phyloP scores from a whole-genome alignment of 2,797 vertebrate genomes.

The Rhodeus uyekii region DNA sequence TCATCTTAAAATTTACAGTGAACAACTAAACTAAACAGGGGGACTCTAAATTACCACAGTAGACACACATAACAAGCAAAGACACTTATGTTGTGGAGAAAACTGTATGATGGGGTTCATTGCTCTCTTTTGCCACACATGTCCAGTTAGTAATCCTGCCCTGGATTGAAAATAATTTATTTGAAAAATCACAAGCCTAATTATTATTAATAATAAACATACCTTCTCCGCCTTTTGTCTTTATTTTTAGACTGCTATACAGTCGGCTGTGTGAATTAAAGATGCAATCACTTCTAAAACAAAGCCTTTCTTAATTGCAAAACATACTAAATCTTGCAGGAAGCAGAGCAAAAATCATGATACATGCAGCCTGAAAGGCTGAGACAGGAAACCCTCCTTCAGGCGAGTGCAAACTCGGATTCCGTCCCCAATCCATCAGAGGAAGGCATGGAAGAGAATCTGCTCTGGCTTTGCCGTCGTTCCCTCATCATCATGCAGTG shows the following conservation, averaged over 20 bases:
- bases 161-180: not conserved
- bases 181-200: not conserved
- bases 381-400: conserved; percentile 20
- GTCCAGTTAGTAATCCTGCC: not conserved
- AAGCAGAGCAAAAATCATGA: not conserved
- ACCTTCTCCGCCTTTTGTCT: conserved; percentile 1
- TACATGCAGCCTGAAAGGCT: not conserved
- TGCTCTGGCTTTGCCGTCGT: not conserved
- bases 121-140: not conserved
- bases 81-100: not conserved
- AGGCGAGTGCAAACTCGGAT: conserved; percentile 8
- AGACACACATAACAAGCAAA: not conserved
- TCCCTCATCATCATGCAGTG: not conserved
- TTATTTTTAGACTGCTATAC: conserved; percentile 1
- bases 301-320: conserved; percentile 8
- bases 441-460: not conserved
- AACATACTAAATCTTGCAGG: conserved; percentile 1
- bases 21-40: not conserved
- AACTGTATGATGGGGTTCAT: too few species aligned
- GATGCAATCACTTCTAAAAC: conserved; percentile 17
- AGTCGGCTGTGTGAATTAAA: conserved; percentile 17
- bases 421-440: conserved; percentile 37
- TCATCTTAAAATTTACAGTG: not conserved
- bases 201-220: conserved; percentile 12
- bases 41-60: too few species aligned